A percentile compares a stretch with the other conserved stretches of the same genome.
Conservation (phyloP, 2,888 invertebrate genomes). For the Deroplatys truncata region DNA sequence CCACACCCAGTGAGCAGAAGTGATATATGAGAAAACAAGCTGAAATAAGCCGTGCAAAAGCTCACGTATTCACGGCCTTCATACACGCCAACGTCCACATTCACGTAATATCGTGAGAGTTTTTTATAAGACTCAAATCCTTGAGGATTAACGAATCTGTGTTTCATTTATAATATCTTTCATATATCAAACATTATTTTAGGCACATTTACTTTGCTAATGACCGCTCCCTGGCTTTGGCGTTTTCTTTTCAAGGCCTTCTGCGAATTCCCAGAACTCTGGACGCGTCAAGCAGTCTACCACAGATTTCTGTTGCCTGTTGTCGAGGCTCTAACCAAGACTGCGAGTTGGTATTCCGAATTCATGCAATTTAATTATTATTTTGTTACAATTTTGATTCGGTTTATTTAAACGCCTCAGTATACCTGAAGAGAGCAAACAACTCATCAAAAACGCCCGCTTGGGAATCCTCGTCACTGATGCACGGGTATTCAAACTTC, state of each 20-base stretch:
- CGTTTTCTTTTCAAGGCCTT: neutral
- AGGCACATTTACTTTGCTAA: neutral
- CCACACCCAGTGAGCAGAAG: too few relatives aligned
- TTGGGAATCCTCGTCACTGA: too few relatives aligned
- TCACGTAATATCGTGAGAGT: neutral
- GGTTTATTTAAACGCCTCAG: too few relatives aligned
- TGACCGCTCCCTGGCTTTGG: neutral
- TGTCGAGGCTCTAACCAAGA: too few relatives aligned
- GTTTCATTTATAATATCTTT: neutral
- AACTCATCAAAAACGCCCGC: too few relatives aligned
- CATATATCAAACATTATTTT: neutral
- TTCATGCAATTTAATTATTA: too few relatives aligned
- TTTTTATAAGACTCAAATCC: neutral
- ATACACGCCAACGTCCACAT: neutral
- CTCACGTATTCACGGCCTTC: neutral
- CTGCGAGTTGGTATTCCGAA: too few relatives aligned
- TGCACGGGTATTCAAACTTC: too few relatives aligned
- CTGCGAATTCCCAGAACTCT: neutral
- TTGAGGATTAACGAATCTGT: neutral
- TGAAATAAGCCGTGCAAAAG: neutral
- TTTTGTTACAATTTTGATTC: too few relatives aligned
- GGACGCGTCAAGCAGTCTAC: neutral
- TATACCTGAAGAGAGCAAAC: too few relatives aligned
- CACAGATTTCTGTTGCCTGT: neutral
- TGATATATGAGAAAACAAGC: neutral